phyloP scores from a whole-genome alignment of 2,113 vertebrate genomes.

The Campylorhamphus procurvoides region DNA sequence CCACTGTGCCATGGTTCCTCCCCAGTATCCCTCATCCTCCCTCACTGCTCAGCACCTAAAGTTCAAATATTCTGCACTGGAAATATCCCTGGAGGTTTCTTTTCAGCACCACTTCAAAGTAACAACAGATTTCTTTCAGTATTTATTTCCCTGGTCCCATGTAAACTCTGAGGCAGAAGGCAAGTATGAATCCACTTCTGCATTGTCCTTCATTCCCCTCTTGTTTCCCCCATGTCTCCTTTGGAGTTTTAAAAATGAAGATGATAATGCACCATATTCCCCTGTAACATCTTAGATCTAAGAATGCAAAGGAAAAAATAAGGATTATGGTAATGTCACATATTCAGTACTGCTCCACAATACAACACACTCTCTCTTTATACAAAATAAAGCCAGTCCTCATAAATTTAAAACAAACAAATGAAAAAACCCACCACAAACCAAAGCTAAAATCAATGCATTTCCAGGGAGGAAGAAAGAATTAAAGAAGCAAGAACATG shows the following conservation, averaged over 20 bases:
- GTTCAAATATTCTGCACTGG: not conserved
- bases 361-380: not conserved
- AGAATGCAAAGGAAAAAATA: not conserved
- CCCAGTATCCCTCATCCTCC: not conserved
- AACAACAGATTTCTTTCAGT: not conserved
- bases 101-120: not conserved
- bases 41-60: not conserved
- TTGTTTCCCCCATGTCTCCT: not conserved
- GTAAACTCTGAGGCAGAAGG: not conserved
- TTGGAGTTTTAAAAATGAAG: not conserved
- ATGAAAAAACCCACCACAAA: not conserved
- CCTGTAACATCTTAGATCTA: not conserved
- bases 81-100: not conserved
- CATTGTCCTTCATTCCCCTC: not conserved
- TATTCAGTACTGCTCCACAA: not conserved
- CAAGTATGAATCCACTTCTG: not conserved
- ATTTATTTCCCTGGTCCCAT: not conserved
- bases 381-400: not conserved
- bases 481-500: not conserved
- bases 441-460: not conserved
- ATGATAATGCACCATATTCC: not conserved
- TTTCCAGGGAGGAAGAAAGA: not conserved
- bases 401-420: not conserved
- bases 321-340: not conserved
- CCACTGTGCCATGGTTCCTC: fast-evolving